Base-by-base conservation (phyloP, 1,140 invertebrate species). In the Melitaea cinxia region DNA sequence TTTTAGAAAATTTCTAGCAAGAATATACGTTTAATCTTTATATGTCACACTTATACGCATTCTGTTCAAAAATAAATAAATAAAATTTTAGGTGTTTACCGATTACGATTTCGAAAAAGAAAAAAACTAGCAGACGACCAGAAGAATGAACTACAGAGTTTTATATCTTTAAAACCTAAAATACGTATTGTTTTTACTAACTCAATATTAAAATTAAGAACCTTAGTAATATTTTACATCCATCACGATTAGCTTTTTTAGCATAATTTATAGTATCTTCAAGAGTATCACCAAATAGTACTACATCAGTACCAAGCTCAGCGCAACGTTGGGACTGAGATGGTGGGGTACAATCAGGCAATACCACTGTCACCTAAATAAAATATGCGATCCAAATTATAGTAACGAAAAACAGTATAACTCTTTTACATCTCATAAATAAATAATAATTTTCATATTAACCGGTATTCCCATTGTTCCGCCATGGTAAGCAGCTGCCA, bases 401-500 rank as follows among this genome's bases (percentile, higher is more conserved):
- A n/a, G n/a, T n/a, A n/a, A 28, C 3, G 7, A 28, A 28, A 28
- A 28, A 28, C 26, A 4, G 3, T 4, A 33, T 33, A 33, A 33
- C 7, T 33, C 12, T 33, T n/a, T n/a, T n/a, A n/a, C n/a, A n/a
- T n/a, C n/a, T n/a, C n/a, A n/a, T n/a, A 33, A 33, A 33, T 2
- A 33, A 12, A 15, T 45, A 19, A 9, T 5, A 21, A 30, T n/a
- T 17, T 47, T 23, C n/a, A 4, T 12, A 56, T 35, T 30, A 10
- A 89, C 87, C 57, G 84, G 83, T 50, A 89, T 68, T 10, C 77
- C 75, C 15, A 90, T 67, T 7, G 65, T 57, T 24, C 72, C 64
- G 10, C 80, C 79, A 30, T 90, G 88, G 57, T 88, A 90, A 0
- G 88, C 85, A 4, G 88, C 79, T 5, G 61, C 84, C 2, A 86